Conservation (phyloP, 2,113 vertebrate genomes). For the Nannobrachium achirus region DNA sequence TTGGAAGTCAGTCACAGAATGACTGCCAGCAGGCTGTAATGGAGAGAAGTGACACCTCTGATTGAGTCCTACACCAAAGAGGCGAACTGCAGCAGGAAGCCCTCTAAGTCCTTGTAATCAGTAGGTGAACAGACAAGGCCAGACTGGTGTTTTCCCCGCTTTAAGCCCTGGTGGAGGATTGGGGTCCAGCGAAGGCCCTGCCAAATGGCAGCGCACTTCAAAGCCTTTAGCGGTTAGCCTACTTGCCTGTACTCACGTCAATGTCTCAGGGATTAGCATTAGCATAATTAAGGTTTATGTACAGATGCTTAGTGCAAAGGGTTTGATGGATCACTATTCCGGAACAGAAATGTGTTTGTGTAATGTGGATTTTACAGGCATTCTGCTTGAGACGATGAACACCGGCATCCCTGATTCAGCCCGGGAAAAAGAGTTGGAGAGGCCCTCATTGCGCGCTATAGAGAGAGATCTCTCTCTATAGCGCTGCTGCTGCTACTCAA, state of each 20-base stretch:
- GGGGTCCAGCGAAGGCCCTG: constrained; percentile 64
- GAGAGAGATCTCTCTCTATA: no score
- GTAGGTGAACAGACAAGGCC: constrained; percentile 75
- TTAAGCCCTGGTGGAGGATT: constrained; percentile 73
- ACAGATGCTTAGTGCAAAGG: constrained; percentile 74
- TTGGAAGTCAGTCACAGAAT: constrained; percentile 42
- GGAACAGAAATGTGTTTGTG: constrained; percentile 74
- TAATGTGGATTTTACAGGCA: constrained; percentile 78
- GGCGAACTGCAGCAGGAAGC: constrained; percentile 74
- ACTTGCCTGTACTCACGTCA: constrained; percentile 71
- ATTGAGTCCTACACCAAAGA: constrained; percentile 72
- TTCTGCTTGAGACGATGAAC: constrained; percentile 67
- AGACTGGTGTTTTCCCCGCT: constrained; percentile 57
- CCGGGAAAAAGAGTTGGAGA: no score
- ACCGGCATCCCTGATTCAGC: constrained; percentile 40
- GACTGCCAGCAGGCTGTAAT: constrained; percentile 57
- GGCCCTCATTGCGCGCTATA: no score
- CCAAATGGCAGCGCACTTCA: constrained; percentile 79
- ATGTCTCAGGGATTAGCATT: constrained; percentile 79
- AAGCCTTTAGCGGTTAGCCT: constrained; percentile 76
- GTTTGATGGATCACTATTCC: constrained; percentile 77
- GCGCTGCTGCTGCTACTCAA: no score
- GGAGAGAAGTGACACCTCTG: constrained; percentile 65
- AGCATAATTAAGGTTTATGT: constrained; percentile 84
- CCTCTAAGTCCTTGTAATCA: constrained; percentile 78